phyloP scores from a whole-genome alignment of 2,113 vertebrate genomes.

The Apteryx owenii region DNA sequence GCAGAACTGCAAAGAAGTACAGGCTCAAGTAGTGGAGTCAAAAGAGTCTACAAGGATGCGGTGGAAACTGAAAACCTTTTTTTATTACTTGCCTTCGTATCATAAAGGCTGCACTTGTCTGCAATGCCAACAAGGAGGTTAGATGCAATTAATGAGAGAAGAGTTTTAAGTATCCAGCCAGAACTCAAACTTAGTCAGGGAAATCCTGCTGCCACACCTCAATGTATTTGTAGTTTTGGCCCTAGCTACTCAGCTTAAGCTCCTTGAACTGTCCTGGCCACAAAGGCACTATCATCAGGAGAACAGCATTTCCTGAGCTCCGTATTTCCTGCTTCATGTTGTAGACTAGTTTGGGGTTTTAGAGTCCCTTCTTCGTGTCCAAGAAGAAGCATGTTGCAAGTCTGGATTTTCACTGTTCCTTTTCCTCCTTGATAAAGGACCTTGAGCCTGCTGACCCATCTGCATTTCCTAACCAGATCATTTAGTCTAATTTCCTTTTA shows the following conservation, averaged over 20 bases:
- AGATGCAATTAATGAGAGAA: background rate
- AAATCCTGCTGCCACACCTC: background rate
- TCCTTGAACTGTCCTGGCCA: background rate
- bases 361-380: background rate
- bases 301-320: background rate
- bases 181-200: background rate
- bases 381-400: background rate
- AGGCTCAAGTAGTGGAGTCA: fast-evolving
- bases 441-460: background rate
- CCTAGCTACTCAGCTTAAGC: background rate
- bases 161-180: background rate
- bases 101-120: fast-evolving
- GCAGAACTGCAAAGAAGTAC: fast-evolving
- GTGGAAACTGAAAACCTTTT: fast-evolving
- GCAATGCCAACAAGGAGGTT: fast-evolving
- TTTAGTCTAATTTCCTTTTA: background rate
- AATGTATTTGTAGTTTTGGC: background rate
- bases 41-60: fast-evolving
- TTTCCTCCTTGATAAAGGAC: background rate
- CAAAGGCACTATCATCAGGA: fast-evolving
- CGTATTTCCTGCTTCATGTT: fast-evolving
- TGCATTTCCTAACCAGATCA: background rate
- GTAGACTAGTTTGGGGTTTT: background rate
- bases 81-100: background rate
- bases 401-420: background rate